phyloP scores from a whole-genome alignment of 2,797 vertebrate genomes.

The Pteropus rufus region DNA sequence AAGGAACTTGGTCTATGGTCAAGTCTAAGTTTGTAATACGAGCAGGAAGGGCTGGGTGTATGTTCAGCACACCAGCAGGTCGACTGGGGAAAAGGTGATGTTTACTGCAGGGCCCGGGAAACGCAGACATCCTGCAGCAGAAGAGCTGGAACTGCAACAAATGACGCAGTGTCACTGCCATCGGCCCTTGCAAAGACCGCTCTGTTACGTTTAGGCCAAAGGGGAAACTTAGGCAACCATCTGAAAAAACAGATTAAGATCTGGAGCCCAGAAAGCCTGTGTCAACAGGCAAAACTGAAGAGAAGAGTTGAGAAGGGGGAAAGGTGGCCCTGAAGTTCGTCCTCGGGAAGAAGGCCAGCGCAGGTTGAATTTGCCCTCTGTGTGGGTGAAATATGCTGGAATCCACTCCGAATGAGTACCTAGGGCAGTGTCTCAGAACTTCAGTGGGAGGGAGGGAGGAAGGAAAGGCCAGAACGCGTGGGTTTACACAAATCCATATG shows the following conservation, averaged over 20 bases:
- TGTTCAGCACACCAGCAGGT: conserved; percentile 34
- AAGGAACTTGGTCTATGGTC: conserved; percentile 10
- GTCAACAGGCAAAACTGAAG: not conserved
- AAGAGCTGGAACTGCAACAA: not conserved
- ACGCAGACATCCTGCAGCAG: not conserved
- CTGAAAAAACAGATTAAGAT: not conserved
- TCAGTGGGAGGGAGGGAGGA: fast-evolving
- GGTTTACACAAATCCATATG: fast-evolving
- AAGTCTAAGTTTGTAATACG: conserved; percentile 21
- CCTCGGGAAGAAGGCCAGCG: not conserved
- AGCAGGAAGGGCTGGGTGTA: conserved; percentile 66
- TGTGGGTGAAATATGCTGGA: not conserved
- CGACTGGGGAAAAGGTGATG: conserved; percentile 68
- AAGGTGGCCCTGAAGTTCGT: not conserved
- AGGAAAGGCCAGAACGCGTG: no score
- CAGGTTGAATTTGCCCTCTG: not conserved
- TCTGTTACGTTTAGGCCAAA: not conserved
- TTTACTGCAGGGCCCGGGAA: conserved; percentile 20
- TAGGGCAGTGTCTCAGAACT: not conserved
- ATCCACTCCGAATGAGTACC: not conserved
- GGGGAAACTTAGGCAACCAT: not conserved
- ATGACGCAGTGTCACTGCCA: not conserved
- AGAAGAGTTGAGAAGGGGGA: not conserved
- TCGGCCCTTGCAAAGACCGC: fast-evolving
- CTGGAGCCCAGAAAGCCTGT: not conserved